Conservation (phyloP, 2,113 vertebrate species). For the Ictalurus furcatus region DNA sequence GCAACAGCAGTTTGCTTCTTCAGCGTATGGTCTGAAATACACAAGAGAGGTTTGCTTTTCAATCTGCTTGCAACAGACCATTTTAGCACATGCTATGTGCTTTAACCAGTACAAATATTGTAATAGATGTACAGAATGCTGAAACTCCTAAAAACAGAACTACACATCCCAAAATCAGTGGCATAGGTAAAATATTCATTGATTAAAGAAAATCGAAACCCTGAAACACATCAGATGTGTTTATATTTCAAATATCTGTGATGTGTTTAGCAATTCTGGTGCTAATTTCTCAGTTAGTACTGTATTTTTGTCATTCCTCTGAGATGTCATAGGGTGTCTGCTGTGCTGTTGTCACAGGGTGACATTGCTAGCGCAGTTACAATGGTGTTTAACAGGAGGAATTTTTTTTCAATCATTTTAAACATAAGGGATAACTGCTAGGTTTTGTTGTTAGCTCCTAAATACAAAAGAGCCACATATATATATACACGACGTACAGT, state of each 20-base stretch:
- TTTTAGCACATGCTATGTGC: neutral
- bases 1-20: slow-evolving; percentile 39
- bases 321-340: neutral
- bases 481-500: no score
- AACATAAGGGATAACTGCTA: neutral
- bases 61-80: neutral
- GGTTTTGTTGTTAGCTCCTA: neutral
- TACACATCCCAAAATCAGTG: no score
- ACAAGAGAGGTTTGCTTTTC: slow-evolving; percentile 31
- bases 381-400: neutral
- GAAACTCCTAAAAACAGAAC: neutral
- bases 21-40: slow-evolving; percentile 25
- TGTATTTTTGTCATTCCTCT: neutral
- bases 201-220: neutral
- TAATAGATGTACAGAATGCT: neutral
- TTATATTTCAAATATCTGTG: neutral
- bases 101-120: neutral
- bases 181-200: neutral
- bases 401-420: neutral
- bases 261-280: neutral
- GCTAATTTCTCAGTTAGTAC: neutral
- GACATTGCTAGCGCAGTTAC: neutral
- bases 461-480: neutral
- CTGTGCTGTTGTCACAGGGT: neutral
- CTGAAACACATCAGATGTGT: neutral